Evolutionary conservation across 2,113 vertebrate genomes (phyloP), one percentile per base, ranked within the genome.

Genomic region (Microtus oregoni): DNA sequence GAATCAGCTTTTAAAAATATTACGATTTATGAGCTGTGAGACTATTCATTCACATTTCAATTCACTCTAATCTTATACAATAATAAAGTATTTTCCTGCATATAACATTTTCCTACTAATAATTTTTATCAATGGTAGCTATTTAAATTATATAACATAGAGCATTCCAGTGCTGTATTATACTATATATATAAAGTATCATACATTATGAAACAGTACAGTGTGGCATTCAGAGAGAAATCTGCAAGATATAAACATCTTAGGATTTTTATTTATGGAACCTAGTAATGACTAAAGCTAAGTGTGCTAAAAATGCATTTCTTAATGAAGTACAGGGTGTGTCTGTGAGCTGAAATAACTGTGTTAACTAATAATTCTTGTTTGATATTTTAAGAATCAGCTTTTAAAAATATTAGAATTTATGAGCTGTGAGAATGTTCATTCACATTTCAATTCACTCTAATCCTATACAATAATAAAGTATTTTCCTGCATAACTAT

Each of bases 71-170:
- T 44, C 44, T 5, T 44, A 44, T 44, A 44, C 41, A 41, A 41
- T 41, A 41, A 41, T n/a, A n/a, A n/a, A n/a, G n/a, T 44, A 44
- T 44, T 44, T 44, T 44, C 44, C 44, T 44, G 44, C 44, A 44
- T 44, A 44, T 44, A 44, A 44, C 44, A 44, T 44, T 44, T 44
- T 44, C 44, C 44, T 44, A 65, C 20, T 41, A 91, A 82, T 63
- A 92, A 81, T 13, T 91, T 90, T 85, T 67, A n/a, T 89, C n/a
- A 97, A 65, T 70, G 77, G 22, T 96, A 90, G 77, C 22, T 94
- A 1, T 81, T 97, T 96, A 93, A 91, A 83, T 94, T 87, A 82
- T 61, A 28, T 30, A 91, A 95, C 19, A 91, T 86, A 50, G 50
- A 15, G 7, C 35, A 94, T 91, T 93, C n/a, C 70, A 52, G 15